A percentile compares a stretch with the other conserved stretches of the same genome.
Evolutionary conservation across 2,888 invertebrate genomes (phyloP).

Genomic region (Caradrina clavipalpis): DNA sequence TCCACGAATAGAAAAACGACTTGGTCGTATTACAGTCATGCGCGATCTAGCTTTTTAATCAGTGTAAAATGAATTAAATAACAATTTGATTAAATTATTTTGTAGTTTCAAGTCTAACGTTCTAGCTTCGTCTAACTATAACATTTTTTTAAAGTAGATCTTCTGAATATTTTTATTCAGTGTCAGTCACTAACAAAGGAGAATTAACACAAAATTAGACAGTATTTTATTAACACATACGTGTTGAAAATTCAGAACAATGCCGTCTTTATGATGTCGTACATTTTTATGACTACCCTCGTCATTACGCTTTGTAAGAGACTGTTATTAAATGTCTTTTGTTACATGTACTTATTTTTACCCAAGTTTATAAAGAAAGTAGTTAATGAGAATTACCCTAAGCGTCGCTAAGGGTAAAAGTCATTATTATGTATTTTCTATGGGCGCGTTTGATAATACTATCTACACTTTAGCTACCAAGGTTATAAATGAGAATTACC

Average conservation of each 20-base stretch:
- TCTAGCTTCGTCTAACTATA: no score
- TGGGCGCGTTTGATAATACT: no score
- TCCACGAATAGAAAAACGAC: no score
- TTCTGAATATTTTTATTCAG: constrained; percentile 21
- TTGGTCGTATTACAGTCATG: no score
- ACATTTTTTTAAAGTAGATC: neutral
- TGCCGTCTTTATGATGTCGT: constrained; percentile 27
- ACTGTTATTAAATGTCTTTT: constrained; percentile 5
- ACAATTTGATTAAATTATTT: no score
- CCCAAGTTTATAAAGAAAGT: neutral
- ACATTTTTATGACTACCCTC: constrained; percentile 48
- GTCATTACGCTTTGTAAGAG: constrained; percentile 24
- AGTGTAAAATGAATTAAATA: no score
- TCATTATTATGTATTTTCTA: no score
- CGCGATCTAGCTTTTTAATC: no score
- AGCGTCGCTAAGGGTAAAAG: neutral
- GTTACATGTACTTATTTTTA: neutral
- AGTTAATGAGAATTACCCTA: constrained; percentile 3
- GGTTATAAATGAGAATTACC: no score
- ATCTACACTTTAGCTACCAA: no score
- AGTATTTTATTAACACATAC: constrained; percentile 41
- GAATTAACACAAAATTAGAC: constrained; percentile 48
- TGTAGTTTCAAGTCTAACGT: no score
- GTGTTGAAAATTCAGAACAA: constrained; percentile 42
- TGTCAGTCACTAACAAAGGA: constrained; percentile 43